These are phyloP conservation scores for Melanostoma scalare DNA, from an alignment of 2,888 invertebrate species.

Conservation along the genomic window DNA sequence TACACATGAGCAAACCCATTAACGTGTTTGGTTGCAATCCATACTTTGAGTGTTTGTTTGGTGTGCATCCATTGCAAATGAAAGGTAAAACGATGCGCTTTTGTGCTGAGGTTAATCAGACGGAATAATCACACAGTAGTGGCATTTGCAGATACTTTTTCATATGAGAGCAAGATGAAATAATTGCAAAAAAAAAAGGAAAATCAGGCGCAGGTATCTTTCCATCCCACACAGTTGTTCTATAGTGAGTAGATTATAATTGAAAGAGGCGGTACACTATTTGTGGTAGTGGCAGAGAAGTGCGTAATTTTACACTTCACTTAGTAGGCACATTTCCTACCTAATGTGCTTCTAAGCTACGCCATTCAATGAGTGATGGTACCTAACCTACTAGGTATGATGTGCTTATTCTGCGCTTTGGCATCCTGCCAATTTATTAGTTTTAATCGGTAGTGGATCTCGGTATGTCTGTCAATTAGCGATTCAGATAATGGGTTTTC, in stretches of 20 bases:
- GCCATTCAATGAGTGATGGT: slow-evolving; percentile 25
- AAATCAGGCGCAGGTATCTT: not conserved
- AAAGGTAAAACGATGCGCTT: slow-evolving; percentile 58
- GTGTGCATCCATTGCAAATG: slow-evolving; percentile 50
- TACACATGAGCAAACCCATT: slow-evolving; percentile 63
- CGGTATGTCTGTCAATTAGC: not conserved
- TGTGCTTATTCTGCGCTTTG: not conserved
- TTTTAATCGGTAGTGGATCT: not conserved
- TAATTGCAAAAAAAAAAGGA: not conserved
- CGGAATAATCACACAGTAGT: slow-evolving; percentile 51
- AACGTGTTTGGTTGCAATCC: slow-evolving; percentile 32
- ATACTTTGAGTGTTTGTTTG: slow-evolving; percentile 11
- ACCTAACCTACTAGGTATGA: not conserved
- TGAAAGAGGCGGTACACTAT: slow-evolving; percentile 17
- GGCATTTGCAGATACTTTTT: slow-evolving; percentile 35
- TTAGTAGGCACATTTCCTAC: slow-evolving; percentile 42
- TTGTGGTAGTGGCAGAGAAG: slow-evolving; percentile 22
- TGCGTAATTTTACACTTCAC: slow-evolving; percentile 59
- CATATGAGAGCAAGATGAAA: slow-evolving; percentile 8
- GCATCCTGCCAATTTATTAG: not conserved
- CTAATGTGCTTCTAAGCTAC: slow-evolving; percentile 45
- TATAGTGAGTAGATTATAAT: slow-evolving; percentile 7
- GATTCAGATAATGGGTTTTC: not conserved
- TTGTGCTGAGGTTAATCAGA: slow-evolving; percentile 66
- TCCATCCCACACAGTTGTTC: not conserved